phyloP scores from a whole-genome alignment of 2,113 vertebrate genomes.

The Sisor rabdophorus region DNA sequence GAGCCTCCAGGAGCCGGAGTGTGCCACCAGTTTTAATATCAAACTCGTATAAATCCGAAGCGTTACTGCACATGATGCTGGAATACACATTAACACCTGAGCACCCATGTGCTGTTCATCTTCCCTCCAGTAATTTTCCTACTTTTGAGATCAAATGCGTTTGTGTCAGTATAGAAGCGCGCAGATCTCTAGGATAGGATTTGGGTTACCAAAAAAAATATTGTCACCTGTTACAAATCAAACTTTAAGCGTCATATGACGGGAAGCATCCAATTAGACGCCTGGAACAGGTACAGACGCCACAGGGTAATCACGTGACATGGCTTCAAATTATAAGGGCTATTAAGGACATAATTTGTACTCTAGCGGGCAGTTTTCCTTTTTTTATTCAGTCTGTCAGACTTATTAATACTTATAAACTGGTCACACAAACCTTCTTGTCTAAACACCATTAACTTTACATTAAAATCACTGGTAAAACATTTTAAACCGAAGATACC shows the following conservation, averaged over 20 bases:
- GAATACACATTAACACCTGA: background rate
- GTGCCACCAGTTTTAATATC: conserved; percentile 54
- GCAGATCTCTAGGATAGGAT: background rate
- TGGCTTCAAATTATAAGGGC: background rate
- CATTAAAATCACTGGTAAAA: background rate
- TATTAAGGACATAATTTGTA: background rate
- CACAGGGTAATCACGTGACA: background rate
- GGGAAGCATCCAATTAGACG: background rate
- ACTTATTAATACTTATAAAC: too few relatives aligned
- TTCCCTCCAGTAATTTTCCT: background rate
- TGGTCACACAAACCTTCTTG: background rate
- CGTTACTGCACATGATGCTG: conserved; percentile 46
- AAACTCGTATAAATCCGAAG: conserved; percentile 41
- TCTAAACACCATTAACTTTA: too few relatives aligned
- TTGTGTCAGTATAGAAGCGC: background rate
- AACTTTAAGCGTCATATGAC: conserved; percentile 4
- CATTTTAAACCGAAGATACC: background rate
- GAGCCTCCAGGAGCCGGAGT: conserved; percentile 50
- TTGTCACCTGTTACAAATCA: conserved; percentile 1
- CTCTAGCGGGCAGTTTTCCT: too few relatives aligned
- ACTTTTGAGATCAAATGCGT: background rate
- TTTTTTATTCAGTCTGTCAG: too few relatives aligned
- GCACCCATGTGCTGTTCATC: background rate
- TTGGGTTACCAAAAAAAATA: background rate
- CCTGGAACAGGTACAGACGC: background rate